Base-by-base conservation (phyloP, 2,888 invertebrate genomes). In the Drosophila cognata region DNA sequence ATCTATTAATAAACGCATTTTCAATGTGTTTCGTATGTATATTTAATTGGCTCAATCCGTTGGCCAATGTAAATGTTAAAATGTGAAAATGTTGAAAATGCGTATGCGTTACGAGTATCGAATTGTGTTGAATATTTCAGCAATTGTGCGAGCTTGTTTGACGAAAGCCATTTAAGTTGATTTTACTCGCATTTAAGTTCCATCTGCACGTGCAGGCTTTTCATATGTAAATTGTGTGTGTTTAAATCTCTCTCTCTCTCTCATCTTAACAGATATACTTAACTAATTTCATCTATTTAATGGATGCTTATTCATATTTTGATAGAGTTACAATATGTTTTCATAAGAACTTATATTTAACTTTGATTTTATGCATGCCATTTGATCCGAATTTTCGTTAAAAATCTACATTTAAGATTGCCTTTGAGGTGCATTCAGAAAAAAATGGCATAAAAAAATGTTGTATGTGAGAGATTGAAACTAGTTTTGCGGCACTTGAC, bases 1-100 rank as follows among this genome's bases (percentile, higher is more conserved):
- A 88, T 89, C 74, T 76, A 88, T 89, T 89, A 85, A 84, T 89
- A 88, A 84, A 74, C 85, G 61, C 58, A 84, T 89, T 74, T 61
- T 50, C 70, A 74, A 77, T 79, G 71, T 56, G 52, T 72, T 84
- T 71, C 62, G 55, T 66, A 69, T 88, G 86, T 76, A 84, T 85
- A 89, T 89, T 89, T 84, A 64, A 84, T 74, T 55, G 62, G 72
- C 28, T 38, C 18, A 38, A 5, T 33, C 33, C 36, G 25, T 10
- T 11, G 18, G 18, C 28, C 18, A 10, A 10, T 51, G 29, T 10
- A 55, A 69, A 38, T 38, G 38, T 38, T 4, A 8, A 38, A 38
- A 38, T 46, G 21, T 8, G n/a, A 33, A 33, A 53, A 53, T 18
- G 35, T 18, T 25, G 53, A 16, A 53, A 55, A 55, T 55, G 25